Conservation (phyloP, 2,113 vertebrate species). For the Rhynchopsitta pachyrhyncha region DNA sequence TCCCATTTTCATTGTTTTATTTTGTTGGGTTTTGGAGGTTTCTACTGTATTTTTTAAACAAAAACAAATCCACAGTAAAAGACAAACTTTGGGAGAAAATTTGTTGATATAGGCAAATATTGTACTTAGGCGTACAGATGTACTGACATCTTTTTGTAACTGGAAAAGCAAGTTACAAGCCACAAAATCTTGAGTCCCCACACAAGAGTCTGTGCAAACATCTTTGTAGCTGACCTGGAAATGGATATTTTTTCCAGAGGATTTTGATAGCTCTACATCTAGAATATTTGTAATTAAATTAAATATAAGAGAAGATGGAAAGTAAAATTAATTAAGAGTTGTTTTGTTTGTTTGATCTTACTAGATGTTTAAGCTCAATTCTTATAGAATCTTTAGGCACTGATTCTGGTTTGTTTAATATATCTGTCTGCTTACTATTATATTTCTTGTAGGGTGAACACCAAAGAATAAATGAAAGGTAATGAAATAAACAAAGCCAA, state of each 20-base stretch:
- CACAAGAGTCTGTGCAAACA: neutral
- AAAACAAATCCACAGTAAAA: neutral
- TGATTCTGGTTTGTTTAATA: constrained; percentile 32
- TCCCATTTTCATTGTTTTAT: neutral
- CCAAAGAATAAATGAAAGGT: constrained; percentile 37
- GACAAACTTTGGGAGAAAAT: neutral
- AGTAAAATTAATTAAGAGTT: constrained; percentile 18
- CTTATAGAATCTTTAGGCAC: constrained; percentile 31
- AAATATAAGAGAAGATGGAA: neutral
- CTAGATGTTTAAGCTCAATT: neutral
- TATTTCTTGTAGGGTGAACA: constrained; percentile 15
- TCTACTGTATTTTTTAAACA: neutral
- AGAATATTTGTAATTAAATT: constrained; percentile 33
- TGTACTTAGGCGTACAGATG: neutral
- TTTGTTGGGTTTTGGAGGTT: neutral
- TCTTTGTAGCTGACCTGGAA: neutral
- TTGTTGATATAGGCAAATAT: neutral
- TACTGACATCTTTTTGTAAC: neutral
- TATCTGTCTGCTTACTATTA: constrained; percentile 32
- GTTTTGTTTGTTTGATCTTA: constrained; percentile 25
- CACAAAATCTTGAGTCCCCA: neutral
- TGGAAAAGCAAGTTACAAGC: neutral
- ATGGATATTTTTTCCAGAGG: neutral
- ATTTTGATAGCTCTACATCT: neutral
- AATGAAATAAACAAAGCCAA: constrained; percentile 47